Base-by-base conservation (phyloP, 2,113 vertebrate genomes). In the Nothobranchius kuhntae region DNA sequence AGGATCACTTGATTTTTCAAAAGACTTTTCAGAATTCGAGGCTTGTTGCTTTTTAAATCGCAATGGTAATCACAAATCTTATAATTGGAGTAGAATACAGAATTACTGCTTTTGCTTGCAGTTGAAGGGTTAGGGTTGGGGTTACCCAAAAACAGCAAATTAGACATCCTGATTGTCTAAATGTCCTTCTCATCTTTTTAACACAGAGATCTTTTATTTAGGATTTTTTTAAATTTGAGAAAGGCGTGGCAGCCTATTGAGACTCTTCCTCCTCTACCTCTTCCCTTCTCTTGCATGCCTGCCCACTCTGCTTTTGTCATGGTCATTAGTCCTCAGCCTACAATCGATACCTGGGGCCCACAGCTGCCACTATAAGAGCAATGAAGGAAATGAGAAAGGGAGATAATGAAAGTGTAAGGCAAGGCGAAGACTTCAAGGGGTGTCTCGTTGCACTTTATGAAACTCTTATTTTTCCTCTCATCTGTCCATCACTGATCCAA, bases 281-380 rank as follows among this genome's bases (percentile, higher is more conserved):
- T 79, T 78, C 44, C 60, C 59, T 59, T 30, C 35, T 58, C 54
- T 50, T 35, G n/a, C 52, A 24, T 45, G 42, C 80, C 69, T 81
- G 56, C 53, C 56, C 45, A 45, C 13, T 9, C 71, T 55, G 54
- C 58, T 53, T 82, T 76, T 85, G 75, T 74, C 71, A 79, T 75
- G 60, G 60, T 72, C 64, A 78, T 89, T 81, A 81, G 78, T 78
- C 71, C 58, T 77, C 30, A 12, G 64, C 10, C 59, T 44, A 75
- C 77, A 84, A 80, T 88, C 78, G 10, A 84, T 84, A 80, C 56
- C 50, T 30, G 40, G 36, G 61, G 56, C 65, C 53, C 68, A 45
- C 30, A 46, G 73, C 77, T 68, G 67, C 68, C 45, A 40, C 65
- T 52, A 38, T 60, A 56, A 68, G 78, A 76, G 58, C 24, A 15